A percentile compares a stretch with the other conserved stretches of the same genome.
These are phyloP conservation scores for Erebia epiphron DNA, from an alignment of 2,888 invertebrate genomes.

Conservation along the genomic window DNA sequence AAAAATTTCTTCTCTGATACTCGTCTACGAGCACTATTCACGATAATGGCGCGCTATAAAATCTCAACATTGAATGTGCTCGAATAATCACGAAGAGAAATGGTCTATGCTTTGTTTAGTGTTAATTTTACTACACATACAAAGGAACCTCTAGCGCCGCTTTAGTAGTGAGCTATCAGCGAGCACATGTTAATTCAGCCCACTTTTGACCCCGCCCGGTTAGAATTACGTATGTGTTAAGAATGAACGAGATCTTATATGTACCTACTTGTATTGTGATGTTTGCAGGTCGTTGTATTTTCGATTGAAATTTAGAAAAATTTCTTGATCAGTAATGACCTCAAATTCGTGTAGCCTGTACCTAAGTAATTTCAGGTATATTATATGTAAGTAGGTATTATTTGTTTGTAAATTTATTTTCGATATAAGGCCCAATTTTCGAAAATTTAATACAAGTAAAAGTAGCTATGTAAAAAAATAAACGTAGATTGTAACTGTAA, in stretches of 20 bases:
- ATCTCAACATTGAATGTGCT: conserved; percentile 1
- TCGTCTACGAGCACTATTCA: neutral
- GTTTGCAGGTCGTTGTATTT: neutral
- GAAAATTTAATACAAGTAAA: too few relatives aligned
- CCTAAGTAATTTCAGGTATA: too few relatives aligned
- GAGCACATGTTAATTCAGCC: conserved; percentile 42
- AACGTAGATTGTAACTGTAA: too few relatives aligned
- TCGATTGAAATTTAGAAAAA: neutral
- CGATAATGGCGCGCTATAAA: neutral
- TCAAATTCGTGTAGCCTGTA: too few relatives aligned
- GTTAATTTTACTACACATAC: conserved; percentile 43
- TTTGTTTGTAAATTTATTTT: too few relatives aligned
- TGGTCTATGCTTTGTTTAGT: conserved; percentile 41
- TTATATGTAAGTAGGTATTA: too few relatives aligned
- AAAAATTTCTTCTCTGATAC: neutral
- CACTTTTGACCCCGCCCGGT: conserved; percentile 33
- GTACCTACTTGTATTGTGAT: conserved; percentile 10
- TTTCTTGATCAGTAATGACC: too few relatives aligned
- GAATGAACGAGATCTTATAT: conserved; percentile 24
- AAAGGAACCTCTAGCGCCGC: conserved; percentile 30
- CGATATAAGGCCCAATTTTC: too few relatives aligned
- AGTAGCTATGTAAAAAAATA: neutral
- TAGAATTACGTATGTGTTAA: conserved; percentile 24
- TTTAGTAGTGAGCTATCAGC: conserved; percentile 39
- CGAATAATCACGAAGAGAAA: conserved; percentile 29